These are phyloP conservation scores for Lasioglossum baleicum DNA, from an alignment of 1,140 invertebrate species.

Conservation along the genomic window DNA sequence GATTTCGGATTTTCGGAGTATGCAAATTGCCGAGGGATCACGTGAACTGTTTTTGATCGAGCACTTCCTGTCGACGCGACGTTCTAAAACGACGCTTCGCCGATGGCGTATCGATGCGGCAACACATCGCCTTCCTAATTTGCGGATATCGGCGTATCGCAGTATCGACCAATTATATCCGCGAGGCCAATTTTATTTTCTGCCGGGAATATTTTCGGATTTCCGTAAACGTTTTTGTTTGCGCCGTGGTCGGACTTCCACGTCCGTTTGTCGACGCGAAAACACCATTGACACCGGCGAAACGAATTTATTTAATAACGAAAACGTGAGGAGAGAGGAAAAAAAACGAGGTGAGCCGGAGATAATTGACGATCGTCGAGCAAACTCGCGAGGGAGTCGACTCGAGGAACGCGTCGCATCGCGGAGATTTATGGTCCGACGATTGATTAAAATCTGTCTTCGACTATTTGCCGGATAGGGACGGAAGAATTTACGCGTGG, in stretches of 20 bases:
- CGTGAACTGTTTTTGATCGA: no score
- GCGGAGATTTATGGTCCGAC: neutral
- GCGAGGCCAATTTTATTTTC: conserved; percentile 36
- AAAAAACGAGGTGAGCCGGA: neutral
- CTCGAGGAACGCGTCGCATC: neutral
- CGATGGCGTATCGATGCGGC: neutral
- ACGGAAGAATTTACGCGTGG: conserved; percentile 1
- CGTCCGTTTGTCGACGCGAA: no score
- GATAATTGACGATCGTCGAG: conserved; percentile 18
- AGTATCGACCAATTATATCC: conserved; percentile 16
- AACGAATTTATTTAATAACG: conserved; percentile 22
- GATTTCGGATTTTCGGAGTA: no score
- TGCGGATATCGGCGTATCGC: neutral
- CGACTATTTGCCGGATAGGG: neutral
- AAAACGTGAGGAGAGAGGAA: neutral
- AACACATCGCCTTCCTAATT: conserved; percentile 16
- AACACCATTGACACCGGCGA: neutral
- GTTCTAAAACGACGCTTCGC: no score
- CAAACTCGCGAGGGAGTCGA: neutral
- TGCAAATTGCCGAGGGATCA: no score
- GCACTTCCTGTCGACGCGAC: no score
- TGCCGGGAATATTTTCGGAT: conserved; percentile 14
- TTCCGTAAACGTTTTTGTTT: neutral
- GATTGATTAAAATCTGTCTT: conserved; percentile 27
- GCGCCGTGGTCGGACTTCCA: no score